phyloP scores from a whole-genome alignment of 2,797 vertebrate genomes.

The Coracias cyanogaster region DNA sequence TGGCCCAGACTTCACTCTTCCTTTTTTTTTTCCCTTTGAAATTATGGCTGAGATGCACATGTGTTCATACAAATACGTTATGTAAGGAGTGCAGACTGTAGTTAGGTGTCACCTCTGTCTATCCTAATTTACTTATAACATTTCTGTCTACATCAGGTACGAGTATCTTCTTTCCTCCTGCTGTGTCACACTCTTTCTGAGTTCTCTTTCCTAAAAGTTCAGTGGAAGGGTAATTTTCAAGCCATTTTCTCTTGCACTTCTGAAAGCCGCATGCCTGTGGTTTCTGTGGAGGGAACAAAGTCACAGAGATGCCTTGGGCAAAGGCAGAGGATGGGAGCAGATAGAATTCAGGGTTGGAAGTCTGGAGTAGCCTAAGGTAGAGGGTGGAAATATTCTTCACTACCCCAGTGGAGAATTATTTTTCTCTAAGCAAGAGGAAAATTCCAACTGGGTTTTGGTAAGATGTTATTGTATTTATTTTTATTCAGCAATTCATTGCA shows the following conservation, averaged over 20 bases:
- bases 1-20: background rate
- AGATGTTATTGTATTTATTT: background rate
- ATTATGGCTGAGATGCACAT: background rate
- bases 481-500: background rate
- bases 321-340: background rate
- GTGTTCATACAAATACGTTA: background rate
- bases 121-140: background rate
- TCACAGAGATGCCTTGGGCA: background rate
- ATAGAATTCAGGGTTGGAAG: background rate
- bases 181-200: background rate
- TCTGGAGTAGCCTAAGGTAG: background rate
- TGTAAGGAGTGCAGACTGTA: background rate
- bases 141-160: background rate
- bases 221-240: background rate
- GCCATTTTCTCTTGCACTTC: background rate
- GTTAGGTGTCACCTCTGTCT: background rate
- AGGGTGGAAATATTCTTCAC: background rate
- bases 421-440: background rate
- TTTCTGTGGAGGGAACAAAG: background rate
- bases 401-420: background rate
- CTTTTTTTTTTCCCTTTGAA: background rate
- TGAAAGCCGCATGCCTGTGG: rapidly evolving
- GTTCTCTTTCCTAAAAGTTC: background rate
- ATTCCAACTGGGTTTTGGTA: rapidly evolving
- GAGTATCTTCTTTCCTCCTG: background rate